Base-by-base conservation (phyloP, 2,797 vertebrate species). In the Apogon talboti region DNA sequence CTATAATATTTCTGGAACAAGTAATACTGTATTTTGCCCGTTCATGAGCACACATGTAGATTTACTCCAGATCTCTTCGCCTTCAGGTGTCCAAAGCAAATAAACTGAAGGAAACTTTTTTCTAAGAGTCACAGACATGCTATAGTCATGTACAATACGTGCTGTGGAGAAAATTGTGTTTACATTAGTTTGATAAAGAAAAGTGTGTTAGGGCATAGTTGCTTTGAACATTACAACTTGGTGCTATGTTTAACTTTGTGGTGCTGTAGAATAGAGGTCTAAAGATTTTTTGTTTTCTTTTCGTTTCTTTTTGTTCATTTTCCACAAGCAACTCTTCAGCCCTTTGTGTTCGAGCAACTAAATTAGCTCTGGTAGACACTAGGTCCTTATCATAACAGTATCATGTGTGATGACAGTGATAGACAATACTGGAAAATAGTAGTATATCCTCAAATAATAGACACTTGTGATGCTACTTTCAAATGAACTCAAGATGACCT, bases 181-280 rank as follows among this genome's bases (percentile, higher is more conserved):
- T 94, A 93, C 93, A 93, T 92, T 90, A 91, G 87, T 89, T 88
- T 84, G 89, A 88, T 72, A 81, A 78, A 78, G 79, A 86, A 74
- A 79, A 76, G 87, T 79, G 86, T 89, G 89, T 88, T 89, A 91
- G 90, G 89, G 90, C 89, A 86, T 93, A 93, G 92, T 91, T 90
- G 92, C 91, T 91, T 92, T 83, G 86, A 91, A 86, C 91, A 90
- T 93, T 91, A 92, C 81, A 46, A 94, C 91, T 92, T 92, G 94
- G 94, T 95, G 94, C 94, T 94, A 94, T 92, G 91, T 94, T 92
- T 86, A 93, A 92, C 91, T 92, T 86, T 87, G 92, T 94, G 93
- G 93, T 95, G 94, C 94, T 95, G 92, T 93, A 92, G 91, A 91
- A 83, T 92, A 92, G 91, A 92, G 84, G 85, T 90, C 87, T 89